Evolutionary conservation across 2,888 invertebrate genomes (phyloP).

Genomic region (Ceraclea dissimilis): DNA sequence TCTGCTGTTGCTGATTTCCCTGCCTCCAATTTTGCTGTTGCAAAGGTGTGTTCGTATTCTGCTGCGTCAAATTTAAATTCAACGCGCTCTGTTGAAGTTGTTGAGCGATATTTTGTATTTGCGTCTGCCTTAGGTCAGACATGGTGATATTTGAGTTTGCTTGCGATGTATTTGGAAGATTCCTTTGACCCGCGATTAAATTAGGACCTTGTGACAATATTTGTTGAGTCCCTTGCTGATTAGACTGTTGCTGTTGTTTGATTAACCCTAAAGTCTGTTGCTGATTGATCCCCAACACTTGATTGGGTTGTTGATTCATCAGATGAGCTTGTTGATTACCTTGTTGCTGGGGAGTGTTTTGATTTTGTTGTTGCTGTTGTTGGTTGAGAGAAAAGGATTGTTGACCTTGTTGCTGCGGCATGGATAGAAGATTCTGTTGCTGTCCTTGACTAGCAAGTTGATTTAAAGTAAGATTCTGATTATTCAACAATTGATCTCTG

Average conservation of each 20-base stretch:
- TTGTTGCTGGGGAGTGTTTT: background rate
- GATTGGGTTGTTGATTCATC: slow-evolving; percentile 28
- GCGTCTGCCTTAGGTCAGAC: slow-evolving; percentile 27
- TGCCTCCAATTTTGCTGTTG: slow-evolving; percentile 37
- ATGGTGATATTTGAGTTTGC: slow-evolving; percentile 27
- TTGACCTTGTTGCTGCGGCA: slow-evolving; percentile 4
- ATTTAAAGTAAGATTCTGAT: slow-evolving; percentile 29
- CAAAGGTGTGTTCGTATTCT: slow-evolving; percentile 22
- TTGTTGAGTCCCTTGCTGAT: slow-evolving; percentile 16
- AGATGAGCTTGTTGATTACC: slow-evolving; percentile 28
- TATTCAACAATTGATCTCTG: slow-evolving; percentile 17
- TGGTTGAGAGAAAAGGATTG: slow-evolving; percentile 5
- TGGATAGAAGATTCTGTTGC: background rate
- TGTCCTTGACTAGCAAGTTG: slow-evolving; percentile 34
- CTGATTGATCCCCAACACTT: slow-evolving; percentile 23
- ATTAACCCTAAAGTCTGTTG: slow-evolving; percentile 23
- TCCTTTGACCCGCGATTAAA: slow-evolving; percentile 18
- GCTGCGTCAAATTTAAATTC: slow-evolving; percentile 26
- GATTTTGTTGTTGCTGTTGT: slow-evolving; percentile 1
- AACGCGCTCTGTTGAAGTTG: slow-evolving; percentile 27
- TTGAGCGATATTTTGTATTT: slow-evolving; percentile 25
- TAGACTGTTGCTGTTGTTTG: slow-evolving; percentile 25
- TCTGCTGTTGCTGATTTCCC: slow-evolving; percentile 31
- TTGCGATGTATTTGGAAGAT: slow-evolving; percentile 14
- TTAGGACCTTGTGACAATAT: background rate